A percentile compares a stretch with the other conserved stretches of the same genome.
Evolutionary conservation across 2,113 vertebrate genomes (phyloP).

Genomic region (Nothoprocta perdicaria): DNA sequence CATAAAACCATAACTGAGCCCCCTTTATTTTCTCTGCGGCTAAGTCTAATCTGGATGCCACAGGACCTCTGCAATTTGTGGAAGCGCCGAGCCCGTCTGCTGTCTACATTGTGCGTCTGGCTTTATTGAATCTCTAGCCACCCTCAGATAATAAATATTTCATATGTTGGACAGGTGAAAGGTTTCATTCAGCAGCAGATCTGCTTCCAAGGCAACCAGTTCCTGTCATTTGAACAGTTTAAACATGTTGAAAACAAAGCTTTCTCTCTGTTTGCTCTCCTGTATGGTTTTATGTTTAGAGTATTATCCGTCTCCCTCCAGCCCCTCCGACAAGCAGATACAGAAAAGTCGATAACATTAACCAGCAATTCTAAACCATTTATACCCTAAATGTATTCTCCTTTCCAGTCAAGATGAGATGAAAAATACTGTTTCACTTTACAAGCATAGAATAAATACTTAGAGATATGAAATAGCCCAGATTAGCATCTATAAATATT

Average conservation of each 20-base stretch:
- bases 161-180: conserved; percentile 60
- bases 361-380: conserved; percentile 51
- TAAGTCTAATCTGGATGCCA: conserved; percentile 48
- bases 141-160: conserved; percentile 64
- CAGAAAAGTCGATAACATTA: conserved; percentile 29
- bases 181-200: conserved; percentile 56
- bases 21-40: not conserved
- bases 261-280: conserved; percentile 10
- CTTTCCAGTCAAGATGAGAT: conserved; percentile 39
- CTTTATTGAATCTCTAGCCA: conserved; percentile 50
- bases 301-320: not conserved
- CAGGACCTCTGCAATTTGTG: conserved; percentile 18
- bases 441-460: conserved; percentile 35
- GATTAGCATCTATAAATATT: conserved; percentile 20
- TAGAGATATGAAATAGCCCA: not conserved
- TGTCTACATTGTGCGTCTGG: conserved; percentile 11
- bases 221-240: conserved; percentile 40
- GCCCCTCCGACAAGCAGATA: conserved; percentile 37
- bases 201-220: conserved; percentile 54
- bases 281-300: conserved; percentile 6
- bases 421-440: conserved; percentile 50
- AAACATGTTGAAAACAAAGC: conserved; percentile 53
- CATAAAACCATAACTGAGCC: not conserved
- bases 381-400: conserved; percentile 35
- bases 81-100: conserved; percentile 17